Evolutionary conservation across 2,888 invertebrate species (phyloP).

Genomic region (Drosophila tripunctata): DNA sequence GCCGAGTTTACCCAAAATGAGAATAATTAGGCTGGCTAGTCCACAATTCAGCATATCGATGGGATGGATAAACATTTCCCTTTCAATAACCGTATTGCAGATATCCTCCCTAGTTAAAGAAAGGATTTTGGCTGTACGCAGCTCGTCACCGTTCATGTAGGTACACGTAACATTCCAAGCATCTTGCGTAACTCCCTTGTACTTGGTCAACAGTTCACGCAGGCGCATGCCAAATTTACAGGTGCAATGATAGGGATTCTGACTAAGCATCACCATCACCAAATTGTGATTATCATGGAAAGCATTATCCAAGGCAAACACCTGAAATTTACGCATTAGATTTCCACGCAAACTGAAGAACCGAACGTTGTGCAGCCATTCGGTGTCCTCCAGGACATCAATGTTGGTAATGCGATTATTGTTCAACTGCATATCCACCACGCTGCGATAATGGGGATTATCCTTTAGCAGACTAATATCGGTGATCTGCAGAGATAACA

Average conservation of each 20-base stretch:
- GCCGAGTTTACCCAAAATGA: constrained; percentile 90
- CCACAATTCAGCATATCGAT: constrained; percentile 90
- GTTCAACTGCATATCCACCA: constrained; percentile 91
- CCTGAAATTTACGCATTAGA: constrained; percentile 90
- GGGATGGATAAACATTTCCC: constrained; percentile 86
- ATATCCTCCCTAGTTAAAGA: constrained; percentile 89
- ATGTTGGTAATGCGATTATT: constrained; percentile 89
- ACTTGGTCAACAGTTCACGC: constrained; percentile 89
- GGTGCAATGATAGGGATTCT: constrained; percentile 93
- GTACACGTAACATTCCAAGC: constrained; percentile 89
- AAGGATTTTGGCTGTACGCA: constrained; percentile 86
- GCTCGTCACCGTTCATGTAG: constrained; percentile 85
- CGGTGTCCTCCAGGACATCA: constrained; percentile 89
- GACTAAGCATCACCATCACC: constrained; percentile 88
- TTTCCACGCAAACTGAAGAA: constrained; percentile 91
- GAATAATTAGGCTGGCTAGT: constrained; percentile 88
- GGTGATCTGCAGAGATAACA: constrained; percentile 88
- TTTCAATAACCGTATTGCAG: constrained; percentile 86
- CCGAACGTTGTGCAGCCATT: constrained; percentile 91
- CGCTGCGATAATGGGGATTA: constrained; percentile 88
- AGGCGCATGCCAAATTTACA: constrained; percentile 92
- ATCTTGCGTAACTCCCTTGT: constrained; percentile 89
- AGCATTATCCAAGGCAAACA: constrained; percentile 92
- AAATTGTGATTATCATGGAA: constrained; percentile 90
- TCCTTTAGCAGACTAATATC: constrained; percentile 88